Conservation (phyloP, 2,797 vertebrate genomes). For the Periparus ater region DNA sequence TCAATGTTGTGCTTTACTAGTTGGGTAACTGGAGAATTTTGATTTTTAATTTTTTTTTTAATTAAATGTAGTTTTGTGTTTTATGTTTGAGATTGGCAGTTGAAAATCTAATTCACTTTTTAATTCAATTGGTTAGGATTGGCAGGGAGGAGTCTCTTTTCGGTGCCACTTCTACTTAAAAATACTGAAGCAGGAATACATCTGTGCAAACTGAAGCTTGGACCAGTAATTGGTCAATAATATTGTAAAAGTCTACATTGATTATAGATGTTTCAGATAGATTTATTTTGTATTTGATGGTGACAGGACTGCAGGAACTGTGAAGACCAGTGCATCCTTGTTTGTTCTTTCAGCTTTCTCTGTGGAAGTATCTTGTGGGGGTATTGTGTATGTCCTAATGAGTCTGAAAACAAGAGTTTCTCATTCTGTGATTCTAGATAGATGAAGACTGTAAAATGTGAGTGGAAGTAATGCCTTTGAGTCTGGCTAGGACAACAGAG, state of each 20-base stretch:
- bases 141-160: neutral
- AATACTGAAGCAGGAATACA: neutral
- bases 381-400: neutral
- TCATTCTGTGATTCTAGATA: neutral
- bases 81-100: neutral
- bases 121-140: neutral
- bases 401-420: neutral
- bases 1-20: neutral
- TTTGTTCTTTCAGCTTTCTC: neutral
- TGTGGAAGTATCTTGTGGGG: neutral
- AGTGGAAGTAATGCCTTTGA: neutral
- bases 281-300: neutral
- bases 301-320: neutral
- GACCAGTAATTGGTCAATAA: neutral
- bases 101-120: neutral
- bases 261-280: neutral
- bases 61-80: neutral
- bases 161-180: neutral
- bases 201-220: neutral
- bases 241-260: neutral
- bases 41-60: fast-evolving
- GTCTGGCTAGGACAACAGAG: neutral
- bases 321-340: neutral
- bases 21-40: neutral
- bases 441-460: neutral